Conservation (phyloP, 2,113 vertebrate species). For the Parus major region DNA sequence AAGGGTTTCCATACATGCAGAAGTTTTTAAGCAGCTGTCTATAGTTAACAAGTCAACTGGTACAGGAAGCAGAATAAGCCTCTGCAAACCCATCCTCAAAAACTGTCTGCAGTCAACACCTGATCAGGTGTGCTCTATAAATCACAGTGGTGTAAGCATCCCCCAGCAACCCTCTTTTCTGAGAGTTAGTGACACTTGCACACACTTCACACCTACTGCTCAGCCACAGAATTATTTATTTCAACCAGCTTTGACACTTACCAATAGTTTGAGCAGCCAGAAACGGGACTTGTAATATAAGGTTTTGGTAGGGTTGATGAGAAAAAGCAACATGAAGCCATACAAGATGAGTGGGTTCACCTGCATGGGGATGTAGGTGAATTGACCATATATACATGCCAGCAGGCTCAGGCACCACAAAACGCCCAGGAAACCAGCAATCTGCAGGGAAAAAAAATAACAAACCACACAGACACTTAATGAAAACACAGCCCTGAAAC, state of each 20-base stretch:
- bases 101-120: neutral
- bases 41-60: neutral
- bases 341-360: slow-evolving; percentile 94
- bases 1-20: neutral
- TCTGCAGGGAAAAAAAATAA: slow-evolving; percentile 71
- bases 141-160: neutral
- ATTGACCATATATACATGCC: slow-evolving; percentile 89
- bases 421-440: slow-evolving; percentile 95
- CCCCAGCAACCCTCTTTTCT: neutral
- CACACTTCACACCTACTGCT: neutral
- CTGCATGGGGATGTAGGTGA: slow-evolving; percentile 87
- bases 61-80: neutral
- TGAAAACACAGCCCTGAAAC: neutral
- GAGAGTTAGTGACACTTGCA: neutral
- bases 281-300: slow-evolving; percentile 99
- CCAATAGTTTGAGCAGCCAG: slow-evolving; percentile 97
- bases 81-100: neutral
- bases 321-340: slow-evolving; percentile 95
- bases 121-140: neutral
- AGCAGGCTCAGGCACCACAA: slow-evolving; percentile 97
- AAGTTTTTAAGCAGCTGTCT: neutral
- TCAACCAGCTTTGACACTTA: slow-evolving; percentile 72
- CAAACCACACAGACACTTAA: neutral
- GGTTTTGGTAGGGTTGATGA: slow-evolving; percentile 97
- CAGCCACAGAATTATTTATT: neutral